phyloP scores from a whole-genome alignment of 2,113 vertebrate genomes.

The Lagopus muta region DNA sequence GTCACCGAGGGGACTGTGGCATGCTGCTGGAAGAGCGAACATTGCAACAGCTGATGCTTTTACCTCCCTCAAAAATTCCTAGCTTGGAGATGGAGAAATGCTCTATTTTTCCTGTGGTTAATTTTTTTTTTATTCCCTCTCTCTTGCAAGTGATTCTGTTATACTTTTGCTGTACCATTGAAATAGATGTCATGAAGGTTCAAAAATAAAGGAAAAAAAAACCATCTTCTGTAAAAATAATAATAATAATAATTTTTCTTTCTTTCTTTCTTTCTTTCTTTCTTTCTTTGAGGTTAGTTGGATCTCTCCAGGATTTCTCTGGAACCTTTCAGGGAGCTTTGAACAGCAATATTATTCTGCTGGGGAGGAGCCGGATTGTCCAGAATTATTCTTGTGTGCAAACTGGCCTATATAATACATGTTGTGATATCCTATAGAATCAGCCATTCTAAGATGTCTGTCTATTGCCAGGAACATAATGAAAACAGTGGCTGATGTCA shows the following conservation, averaged over 20 bases:
- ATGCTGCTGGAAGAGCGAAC: background rate
- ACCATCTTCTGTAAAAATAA: background rate
- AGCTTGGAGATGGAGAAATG: background rate
- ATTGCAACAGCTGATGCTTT: background rate
- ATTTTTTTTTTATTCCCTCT: background rate
- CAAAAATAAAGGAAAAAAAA: background rate
- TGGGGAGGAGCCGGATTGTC: background rate
- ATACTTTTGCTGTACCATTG: background rate
- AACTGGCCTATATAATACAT: background rate
- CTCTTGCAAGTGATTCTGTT: background rate
- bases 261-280: background rate
- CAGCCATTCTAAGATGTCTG: background rate
- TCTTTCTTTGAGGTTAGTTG: background rate
- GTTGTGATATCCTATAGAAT: background rate
- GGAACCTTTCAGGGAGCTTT: background rate
- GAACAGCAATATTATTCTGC: background rate
- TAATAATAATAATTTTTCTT: too few relatives aligned
- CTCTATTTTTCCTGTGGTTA: background rate
- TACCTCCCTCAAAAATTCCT: background rate
- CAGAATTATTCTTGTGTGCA: background rate
- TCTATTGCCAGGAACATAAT: background rate
- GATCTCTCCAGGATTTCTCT: background rate
- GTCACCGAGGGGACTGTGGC: background rate
- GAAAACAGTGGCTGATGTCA: background rate
- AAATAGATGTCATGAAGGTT: background rate